Evolutionary conservation across 2,888 invertebrate species (phyloP), one percentile per base, ranked within the genome.

Genomic region (Lasioglossum villosulum): DNA sequence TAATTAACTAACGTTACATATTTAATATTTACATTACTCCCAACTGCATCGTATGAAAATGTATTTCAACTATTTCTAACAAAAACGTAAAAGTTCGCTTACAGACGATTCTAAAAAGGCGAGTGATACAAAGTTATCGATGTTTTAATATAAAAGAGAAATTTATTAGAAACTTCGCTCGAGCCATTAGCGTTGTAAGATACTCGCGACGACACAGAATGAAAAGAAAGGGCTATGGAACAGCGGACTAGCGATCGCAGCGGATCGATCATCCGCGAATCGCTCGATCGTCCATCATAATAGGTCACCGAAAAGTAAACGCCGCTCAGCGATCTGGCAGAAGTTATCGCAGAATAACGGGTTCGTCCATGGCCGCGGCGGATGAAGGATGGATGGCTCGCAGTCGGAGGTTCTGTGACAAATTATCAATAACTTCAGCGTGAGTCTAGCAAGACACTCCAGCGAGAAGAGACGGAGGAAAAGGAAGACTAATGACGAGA

Each of bases 341-440:
- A 75, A 79, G 86, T 86, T 77, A 76, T 71, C 74, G 39, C 72
- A 63, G 79, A 75, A 75, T 80, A 86, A 90, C 85, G 78, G 56
- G 88, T 76, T 79, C 82, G 78, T 68, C 59, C 82, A 73, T 48
- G 82, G 81, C 78, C 80, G 77, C 70, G 70, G 80, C 42, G 88
- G 88, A 92, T 92, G 91, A 92, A 90, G 89, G 92, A 92, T 92
- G 91, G 86, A 88, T 78, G 78, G 86, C 70, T 82, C 78, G 86
- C 86, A 80, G 92, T 89, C 80, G 86, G 87, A 88, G 90, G 90
- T 90, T 88, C 83, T 82, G 87, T 92, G 92, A 92, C 92, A 92
- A 92, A 92, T 92, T 92, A 92, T 92, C 93, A 92, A 92, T 92
- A 92, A 92, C 90, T 91, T 88, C 78, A 78, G 82, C 81, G 75